These are phyloP conservation scores for Bombus confusus DNA, from an alignment of 1,140 invertebrate genomes.

Conservation along the genomic window DNA sequence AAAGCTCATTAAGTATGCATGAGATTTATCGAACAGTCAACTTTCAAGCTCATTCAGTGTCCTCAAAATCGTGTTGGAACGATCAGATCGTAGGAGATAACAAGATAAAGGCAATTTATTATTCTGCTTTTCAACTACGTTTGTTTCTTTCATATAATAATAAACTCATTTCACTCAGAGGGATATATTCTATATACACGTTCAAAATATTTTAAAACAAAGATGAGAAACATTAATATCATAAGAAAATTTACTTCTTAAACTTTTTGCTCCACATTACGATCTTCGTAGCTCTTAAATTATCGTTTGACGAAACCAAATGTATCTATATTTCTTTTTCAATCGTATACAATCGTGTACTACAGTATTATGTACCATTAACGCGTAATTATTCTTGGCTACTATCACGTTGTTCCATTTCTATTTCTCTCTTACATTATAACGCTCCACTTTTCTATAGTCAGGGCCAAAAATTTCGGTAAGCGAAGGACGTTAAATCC, in stretches of 20 bases:
- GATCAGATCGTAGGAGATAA: background rate
- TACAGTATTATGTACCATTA: background rate
- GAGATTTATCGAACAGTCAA: conserved; percentile 37
- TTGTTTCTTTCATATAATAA: background rate
- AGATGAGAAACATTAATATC: too few species aligned
- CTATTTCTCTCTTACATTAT: background rate
- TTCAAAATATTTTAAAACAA: background rate
- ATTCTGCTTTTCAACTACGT: background rate
- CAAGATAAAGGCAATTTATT: background rate
- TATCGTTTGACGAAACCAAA: background rate
- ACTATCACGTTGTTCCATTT: background rate
- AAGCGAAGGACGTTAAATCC: background rate
- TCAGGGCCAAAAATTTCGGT: background rate
- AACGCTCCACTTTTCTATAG: background rate
- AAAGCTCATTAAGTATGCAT: conserved; percentile 33
- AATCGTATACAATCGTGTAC: background rate
- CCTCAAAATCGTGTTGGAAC: background rate
- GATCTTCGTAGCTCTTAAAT: background rate
- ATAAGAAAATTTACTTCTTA: too few species aligned
- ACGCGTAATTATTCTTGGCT: background rate
- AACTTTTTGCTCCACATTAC: background rate
- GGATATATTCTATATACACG: background rate
- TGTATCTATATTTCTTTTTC: background rate
- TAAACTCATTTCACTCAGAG: background rate
- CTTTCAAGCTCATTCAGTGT: conserved; percentile 20